Conservation (phyloP, 2,113 vertebrate species). For the Equus quagga region DNA sequence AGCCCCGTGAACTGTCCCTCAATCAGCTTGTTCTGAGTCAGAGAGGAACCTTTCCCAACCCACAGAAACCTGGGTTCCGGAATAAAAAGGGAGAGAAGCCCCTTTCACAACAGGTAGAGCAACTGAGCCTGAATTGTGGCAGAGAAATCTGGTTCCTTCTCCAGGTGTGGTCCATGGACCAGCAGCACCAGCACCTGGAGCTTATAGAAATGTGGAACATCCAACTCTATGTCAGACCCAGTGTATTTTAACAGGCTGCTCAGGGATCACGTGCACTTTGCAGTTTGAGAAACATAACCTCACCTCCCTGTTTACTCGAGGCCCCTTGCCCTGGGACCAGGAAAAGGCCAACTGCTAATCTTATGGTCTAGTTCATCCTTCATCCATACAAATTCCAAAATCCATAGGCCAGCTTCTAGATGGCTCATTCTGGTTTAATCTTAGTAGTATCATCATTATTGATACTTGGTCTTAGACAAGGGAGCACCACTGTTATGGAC, state of each 20-base stretch:
- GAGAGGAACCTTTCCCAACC: not conserved
- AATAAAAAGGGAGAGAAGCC: not conserved
- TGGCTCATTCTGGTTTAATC: not conserved
- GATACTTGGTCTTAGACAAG: not conserved
- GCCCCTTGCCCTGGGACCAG: not conserved
- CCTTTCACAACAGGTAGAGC: not conserved
- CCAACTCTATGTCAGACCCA: not conserved
- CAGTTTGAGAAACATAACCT: not conserved
- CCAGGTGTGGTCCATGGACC: not conserved
- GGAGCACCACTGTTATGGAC: not conserved
- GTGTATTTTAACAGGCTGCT: not conserved
- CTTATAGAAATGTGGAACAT: not conserved
- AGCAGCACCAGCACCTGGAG: not conserved
- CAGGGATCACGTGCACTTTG: not conserved
- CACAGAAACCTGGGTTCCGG: slow-evolving; percentile 1
- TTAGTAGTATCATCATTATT: not conserved
- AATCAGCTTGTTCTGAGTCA: not conserved
- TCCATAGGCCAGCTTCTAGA: not conserved
- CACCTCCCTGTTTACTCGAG: not conserved
- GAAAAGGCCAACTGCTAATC: not conserved
- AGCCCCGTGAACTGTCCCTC: not conserved
- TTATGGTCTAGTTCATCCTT: not conserved
- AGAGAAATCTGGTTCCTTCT: not conserved
- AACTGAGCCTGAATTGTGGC: not conserved
- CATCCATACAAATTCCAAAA: not conserved